Conservation (phyloP, 2,797 vertebrate genomes). For the Gila robusta region DNA sequence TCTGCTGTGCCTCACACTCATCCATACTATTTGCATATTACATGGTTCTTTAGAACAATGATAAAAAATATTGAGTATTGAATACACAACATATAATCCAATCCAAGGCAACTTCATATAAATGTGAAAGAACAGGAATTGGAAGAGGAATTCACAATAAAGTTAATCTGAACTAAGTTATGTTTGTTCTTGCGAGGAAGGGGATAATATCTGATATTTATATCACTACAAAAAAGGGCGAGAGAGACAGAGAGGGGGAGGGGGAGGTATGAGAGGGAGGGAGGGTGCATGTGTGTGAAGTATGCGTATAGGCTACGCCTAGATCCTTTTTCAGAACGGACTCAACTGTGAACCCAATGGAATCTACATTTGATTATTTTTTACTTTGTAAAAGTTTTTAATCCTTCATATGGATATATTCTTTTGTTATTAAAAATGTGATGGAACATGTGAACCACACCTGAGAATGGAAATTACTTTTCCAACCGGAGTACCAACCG, state of each 20-base stretch:
- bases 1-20: not conserved
- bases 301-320: not conserved
- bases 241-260: not conserved
- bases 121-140: not conserved
- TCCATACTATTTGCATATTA: not conserved
- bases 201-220: not conserved
- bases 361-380: not conserved
- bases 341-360: not conserved
- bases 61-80: not conserved
- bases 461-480: not conserved
- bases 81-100: not conserved
- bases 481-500: rapidly evolving
- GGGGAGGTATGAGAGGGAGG: not conserved
- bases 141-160: not conserved
- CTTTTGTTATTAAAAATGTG: too few relatives aligned
- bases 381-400: not conserved
- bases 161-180: not conserved
- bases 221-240: not conserved
- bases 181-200: not conserved
- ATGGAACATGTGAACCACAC: not conserved
- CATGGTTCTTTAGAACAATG: not conserved
- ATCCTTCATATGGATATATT: not conserved
- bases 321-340: not conserved
- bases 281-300: not conserved
- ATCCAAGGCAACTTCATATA: not conserved